phyloP scores from a whole-genome alignment of 2,888 invertebrate genomes.

The Drosophila pseudotalamancana region DNA sequence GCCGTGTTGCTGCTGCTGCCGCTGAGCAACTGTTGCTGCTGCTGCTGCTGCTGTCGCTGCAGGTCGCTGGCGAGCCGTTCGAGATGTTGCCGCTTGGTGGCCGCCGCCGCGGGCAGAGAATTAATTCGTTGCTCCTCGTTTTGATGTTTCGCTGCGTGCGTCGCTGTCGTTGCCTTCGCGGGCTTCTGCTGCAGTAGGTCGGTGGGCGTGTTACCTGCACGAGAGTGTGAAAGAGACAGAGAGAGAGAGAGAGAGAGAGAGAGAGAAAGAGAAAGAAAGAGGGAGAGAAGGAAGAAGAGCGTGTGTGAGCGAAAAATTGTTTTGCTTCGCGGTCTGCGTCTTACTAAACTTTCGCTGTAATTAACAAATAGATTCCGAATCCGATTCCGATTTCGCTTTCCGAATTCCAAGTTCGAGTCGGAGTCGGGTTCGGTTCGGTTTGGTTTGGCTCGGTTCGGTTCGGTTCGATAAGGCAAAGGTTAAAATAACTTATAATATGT shows the following conservation, averaged over 20 bases:
- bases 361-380: constrained; percentile 1
- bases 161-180: constrained; percentile 74
- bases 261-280: constrained; percentile 1
- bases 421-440: constrained; percentile 1
- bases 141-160: constrained; percentile 60
- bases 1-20: constrained; percentile 47
- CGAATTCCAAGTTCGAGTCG: constrained; percentile 14
- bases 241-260: constrained; percentile 3
- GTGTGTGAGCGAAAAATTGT: too few species aligned
- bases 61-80: constrained; percentile 67
- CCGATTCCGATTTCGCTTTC: constrained; percentile 3
- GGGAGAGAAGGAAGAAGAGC: not conserved
- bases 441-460: constrained; percentile 9
- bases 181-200: constrained; percentile 78
- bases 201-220: constrained; percentile 79
- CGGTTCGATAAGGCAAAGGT: constrained; percentile 59
- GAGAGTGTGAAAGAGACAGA: constrained; percentile 8
- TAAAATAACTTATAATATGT: constrained; percentile 79
- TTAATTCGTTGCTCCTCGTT: constrained; percentile 56
- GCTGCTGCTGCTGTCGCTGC: constrained; percentile 44
- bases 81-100: constrained; percentile 71
- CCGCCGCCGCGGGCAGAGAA: constrained; percentile 59
- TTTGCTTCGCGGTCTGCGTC: constrained; percentile 28
- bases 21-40: constrained; percentile 45
- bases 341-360: constrained; percentile 44